These are phyloP conservation scores for Passer montanus DNA, from an alignment of 2,113 vertebrate genomes.

Conservation along the genomic window DNA sequence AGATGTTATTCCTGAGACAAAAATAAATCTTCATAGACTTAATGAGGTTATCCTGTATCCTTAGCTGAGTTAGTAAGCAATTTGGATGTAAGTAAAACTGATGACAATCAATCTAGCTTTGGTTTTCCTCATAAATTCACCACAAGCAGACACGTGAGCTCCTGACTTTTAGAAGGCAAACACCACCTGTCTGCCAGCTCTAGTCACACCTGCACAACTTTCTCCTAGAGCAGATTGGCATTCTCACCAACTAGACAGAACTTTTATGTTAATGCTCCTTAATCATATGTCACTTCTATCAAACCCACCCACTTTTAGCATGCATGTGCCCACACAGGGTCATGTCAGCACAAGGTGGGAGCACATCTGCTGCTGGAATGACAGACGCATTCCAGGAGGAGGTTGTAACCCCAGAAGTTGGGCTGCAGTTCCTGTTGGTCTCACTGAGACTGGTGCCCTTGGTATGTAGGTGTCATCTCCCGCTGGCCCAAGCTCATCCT, in stretches of 20 bases:
- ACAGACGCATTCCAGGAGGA: not conserved
- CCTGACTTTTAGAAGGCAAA: not conserved
- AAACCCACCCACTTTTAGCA: rapidly evolving
- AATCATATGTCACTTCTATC: not conserved
- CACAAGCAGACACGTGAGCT: not conserved
- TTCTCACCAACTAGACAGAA: not conserved
- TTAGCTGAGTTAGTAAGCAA: not conserved
- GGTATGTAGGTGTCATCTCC: not conserved
- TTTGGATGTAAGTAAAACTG: not conserved
- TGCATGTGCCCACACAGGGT: not conserved
- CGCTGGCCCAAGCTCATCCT: not conserved
- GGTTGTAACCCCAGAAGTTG: not conserved
- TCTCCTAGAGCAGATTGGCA: not conserved
- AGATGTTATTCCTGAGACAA: constrained; percentile 10
- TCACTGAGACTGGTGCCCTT: not conserved
- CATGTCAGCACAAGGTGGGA: not conserved
- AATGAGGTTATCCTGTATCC: not conserved
- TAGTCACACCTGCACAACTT: not conserved
- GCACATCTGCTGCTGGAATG: not conserved
- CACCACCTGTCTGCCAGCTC: not conserved
- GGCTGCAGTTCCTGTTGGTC: not conserved
- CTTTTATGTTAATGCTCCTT: not conserved
- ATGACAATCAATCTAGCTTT: not conserved
- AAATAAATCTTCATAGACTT: not conserved
- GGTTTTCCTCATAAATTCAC: not conserved